Evolutionary conservation across 1,140 invertebrate species (phyloP), one percentile per base, ranked within the genome.

Genomic region (Pteromalus puparum): DNA sequence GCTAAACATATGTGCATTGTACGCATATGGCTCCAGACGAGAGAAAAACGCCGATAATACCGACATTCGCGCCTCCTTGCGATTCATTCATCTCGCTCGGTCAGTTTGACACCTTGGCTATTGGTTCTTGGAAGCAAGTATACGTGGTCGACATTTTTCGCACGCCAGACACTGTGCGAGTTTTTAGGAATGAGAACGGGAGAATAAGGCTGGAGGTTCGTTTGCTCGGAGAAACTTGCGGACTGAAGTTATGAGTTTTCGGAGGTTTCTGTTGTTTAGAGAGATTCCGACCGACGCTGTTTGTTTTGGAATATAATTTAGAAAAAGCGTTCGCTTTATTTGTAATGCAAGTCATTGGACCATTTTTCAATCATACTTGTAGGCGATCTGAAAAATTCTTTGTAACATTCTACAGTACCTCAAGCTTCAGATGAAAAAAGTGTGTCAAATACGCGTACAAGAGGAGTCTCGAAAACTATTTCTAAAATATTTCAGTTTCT

Each of bases 61-160:
- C 26, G 72, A 4, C 30, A 24, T 21, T 38, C 67, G 67, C 67
- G 67, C 12, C 67, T 28, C 21, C 34, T 13, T 26, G 34, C 67
- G 18, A 79, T 42, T 67, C 65, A 65, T 79, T 73, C 30, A 77
- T 83, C 46, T 79, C 26, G 13, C 15, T n/a, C 68, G 46, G 65
- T 65, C 38, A 34, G n/a, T 79, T 83, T 83, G 82, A 73, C 76
- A 83, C 53, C 82, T 78, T 38, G 42, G 34, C 53, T 70, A 73
- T 65, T 72, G 76, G 26, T 83, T 83, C 75, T 42, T 21, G 24
- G 75, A 83, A 83, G 38, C 30, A 34, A 67, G 34, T 26, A n/a
- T n/a, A 10, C 38, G 28, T 73, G 26, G 28, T 30, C 28, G 70
- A 73, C 68, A 72, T n/a, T 34, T 80, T 73, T 81, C 72, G 9